Base-by-base conservation (phyloP, 64 coral and sea anemone genomes). In the Actinia equina region DNA sequence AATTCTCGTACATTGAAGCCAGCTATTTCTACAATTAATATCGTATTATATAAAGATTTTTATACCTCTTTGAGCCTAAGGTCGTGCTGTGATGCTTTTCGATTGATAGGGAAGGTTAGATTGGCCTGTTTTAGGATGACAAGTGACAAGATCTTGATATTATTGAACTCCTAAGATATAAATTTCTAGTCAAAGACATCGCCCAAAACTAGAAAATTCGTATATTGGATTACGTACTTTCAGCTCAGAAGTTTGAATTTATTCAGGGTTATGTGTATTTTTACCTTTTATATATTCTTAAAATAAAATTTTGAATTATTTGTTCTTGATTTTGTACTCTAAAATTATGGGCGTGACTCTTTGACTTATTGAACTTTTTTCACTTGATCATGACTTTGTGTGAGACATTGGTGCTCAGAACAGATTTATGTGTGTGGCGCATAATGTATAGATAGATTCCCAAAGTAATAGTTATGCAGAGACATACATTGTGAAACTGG, bases 291-390 rank as follows among this genome's bases (percentile, higher is more conserved):
- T 14, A 30, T 41, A 13, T 74, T 74, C 12, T 30, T 15, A 1
- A 74, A 10, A 13, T 74, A 30, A 26, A 74, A 11, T 1, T 41
- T 30, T 74, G 11, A 74, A 74, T 74, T 11, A 12, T 11, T 30
- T 74, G 16, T 74, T 74, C 27, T 74, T 74, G 9, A 12, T 25
- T 71, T 71, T 74, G 0, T 22, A n/a, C 69, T 16, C 27, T 69
- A 18, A 74, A 74, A 74, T 74, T 74, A 26, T 74, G 69, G 69
- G 69, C 41, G 69, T 74, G 69, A 74, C 69, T 13, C 26, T 74
- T 74, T 14, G 9, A 37, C 3, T 2, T 4, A 26, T 26, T 74
- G 27, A 41, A 65, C 17, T 0, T 65, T 65, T 22, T 37, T 0
- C 3, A 22, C 6, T 22, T 19, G 62, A 7, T 3, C n/a, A n/a